Conservation (phyloP, 2,113 vertebrate genomes). For the Entomyzon cyanotis region DNA sequence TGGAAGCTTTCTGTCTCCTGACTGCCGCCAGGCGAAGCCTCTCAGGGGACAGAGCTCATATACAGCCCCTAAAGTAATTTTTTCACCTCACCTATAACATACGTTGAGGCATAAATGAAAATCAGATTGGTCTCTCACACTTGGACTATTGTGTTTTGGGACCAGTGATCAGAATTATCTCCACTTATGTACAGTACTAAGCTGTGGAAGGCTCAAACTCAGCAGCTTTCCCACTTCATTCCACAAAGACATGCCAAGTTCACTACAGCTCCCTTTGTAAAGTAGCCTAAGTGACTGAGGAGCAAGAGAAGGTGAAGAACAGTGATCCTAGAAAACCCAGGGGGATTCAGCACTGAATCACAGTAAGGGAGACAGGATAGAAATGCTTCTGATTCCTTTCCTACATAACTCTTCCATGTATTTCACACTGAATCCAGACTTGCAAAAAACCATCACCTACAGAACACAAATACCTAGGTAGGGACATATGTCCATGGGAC, state of each 20-base stretch:
- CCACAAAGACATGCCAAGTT: neutral
- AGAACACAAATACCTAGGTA: neutral
- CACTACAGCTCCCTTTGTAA: neutral
- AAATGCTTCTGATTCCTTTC: neutral
- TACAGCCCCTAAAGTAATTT: too few relatives aligned
- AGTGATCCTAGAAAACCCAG: neutral
- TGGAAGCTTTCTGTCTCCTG: too few relatives aligned
- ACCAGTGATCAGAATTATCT: neutral
- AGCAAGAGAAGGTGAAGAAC: neutral
- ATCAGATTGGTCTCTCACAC: too few relatives aligned
- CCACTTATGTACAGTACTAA: neutral
- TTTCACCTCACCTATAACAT: too few relatives aligned
- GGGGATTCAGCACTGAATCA: neutral
- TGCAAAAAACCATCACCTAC: neutral
- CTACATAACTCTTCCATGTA: neutral
- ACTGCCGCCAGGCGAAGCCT: too few relatives aligned
- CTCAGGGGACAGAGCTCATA: too few relatives aligned
- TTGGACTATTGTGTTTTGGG: neutral
- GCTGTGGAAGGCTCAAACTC: neutral
- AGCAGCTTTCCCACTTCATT: neutral
- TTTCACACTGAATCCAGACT: neutral
- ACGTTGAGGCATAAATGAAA: too few relatives aligned
- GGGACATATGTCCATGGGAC: rapidly evolving
- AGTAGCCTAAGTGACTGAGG: neutral
- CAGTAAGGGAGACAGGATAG: neutral